Evolutionary conservation across 2,113 vertebrate species (phyloP), one percentile per base, ranked within the genome.

Genomic region (Gallinago jamesoni): DNA sequence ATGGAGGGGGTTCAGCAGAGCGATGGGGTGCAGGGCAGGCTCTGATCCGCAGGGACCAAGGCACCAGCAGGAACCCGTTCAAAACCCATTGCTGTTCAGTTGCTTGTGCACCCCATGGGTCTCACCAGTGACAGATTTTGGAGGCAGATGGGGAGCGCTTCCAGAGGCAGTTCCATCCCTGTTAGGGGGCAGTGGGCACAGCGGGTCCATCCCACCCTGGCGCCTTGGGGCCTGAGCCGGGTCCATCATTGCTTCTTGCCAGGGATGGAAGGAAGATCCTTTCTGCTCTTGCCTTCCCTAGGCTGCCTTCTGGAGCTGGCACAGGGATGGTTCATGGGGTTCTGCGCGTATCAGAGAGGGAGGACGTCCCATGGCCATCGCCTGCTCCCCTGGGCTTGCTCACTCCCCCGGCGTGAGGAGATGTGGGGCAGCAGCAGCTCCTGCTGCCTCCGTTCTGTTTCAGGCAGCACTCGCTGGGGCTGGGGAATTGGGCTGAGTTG

Each of bases 121-220:
- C 31, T 72, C 64, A 21, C 8, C 17, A 7, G 45, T 9, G 47
- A 24, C 10, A 21, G 56, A 16, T 64, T 57, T 39, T 57, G 33
- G 25, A 76, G 64, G 11, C 13, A 27, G 62, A 24, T 17, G 37
- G 50, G 52, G 55, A 48, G 21, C 0, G 0, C 43, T 84, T 24
- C 53, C 35, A n/a, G 16, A 33, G 37, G n/a, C 30, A 35, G 17
- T 27, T 41, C 45, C 20, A 5, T 56, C 39, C 25, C 48, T 17
- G 7, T 14, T 22, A 23, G 27, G 12, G 41, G 5, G 28, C 9
- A 12, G 43, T 1, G 3, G 37, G 43, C 0, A 0, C n/a, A 39
- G n/a, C 5, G 30, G 17, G 24, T 48, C 52, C 66, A 28, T 83
- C 27, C 25, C 52, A 55, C 43, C 33, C 64, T 0, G 1, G 12